Evolutionary conservation across 2,888 invertebrate species (phyloP).

Genomic region (Agapetus fuscipes): DNA sequence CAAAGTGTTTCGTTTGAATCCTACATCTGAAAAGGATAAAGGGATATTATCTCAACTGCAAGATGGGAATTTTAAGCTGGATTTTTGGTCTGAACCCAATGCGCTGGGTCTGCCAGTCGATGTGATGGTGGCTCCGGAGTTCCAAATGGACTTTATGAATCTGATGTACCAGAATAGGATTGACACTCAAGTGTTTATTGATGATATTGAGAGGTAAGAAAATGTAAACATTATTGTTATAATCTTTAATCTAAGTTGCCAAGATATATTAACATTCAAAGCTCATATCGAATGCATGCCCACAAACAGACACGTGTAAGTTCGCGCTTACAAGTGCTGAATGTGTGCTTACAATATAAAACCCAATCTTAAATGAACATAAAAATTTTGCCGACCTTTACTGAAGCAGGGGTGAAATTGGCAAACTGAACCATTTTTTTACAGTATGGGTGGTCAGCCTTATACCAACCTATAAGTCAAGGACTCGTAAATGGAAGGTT

Average conservation of each 20-base stretch:
- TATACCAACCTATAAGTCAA: too few relatives aligned
- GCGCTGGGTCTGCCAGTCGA: slow-evolving; percentile 36
- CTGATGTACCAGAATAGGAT: slow-evolving; percentile 32
- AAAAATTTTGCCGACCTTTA: too few relatives aligned
- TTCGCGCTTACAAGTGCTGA: slow-evolving; percentile 20
- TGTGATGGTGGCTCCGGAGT: slow-evolving; percentile 39
- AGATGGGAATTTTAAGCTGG: slow-evolving; percentile 24
- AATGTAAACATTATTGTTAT: not conserved
- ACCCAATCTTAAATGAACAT: too few relatives aligned
- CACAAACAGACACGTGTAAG: too few relatives aligned
- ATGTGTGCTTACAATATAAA: too few relatives aligned
- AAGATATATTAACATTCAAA: too few relatives aligned
- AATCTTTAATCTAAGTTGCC: too few relatives aligned
- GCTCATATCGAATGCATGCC: too few relatives aligned
- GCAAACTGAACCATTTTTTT: too few relatives aligned
- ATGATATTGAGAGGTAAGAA: slow-evolving; percentile 44
- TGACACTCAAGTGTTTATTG: slow-evolving; percentile 32
- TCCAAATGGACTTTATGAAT: slow-evolving; percentile 33
- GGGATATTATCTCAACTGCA: not conserved
- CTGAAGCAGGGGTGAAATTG: too few relatives aligned
- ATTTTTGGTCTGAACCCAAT: slow-evolving; percentile 40
- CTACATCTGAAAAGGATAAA: not conserved
- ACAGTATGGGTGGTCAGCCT: too few relatives aligned
- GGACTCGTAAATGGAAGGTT: too few relatives aligned
- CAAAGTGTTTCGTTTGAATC: not conserved